Base-by-base conservation (phyloP, 2,113 vertebrate species). In the Geococcyx californianus region DNA sequence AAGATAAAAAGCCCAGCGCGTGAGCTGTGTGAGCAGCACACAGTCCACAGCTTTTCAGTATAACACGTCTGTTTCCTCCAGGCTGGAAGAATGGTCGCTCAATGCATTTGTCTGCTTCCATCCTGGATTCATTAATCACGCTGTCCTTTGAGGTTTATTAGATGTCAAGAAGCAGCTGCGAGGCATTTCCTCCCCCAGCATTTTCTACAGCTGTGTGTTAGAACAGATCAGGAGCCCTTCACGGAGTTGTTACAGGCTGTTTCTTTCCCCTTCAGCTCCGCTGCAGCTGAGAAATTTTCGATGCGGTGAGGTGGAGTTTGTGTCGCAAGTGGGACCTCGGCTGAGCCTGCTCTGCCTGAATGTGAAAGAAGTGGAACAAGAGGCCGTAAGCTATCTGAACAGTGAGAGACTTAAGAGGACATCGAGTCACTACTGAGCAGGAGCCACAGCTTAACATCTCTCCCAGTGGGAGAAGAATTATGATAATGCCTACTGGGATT, bases 281-380 rank as follows among this genome's bases (percentile, higher is more conserved):
- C 38, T 47, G 7, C 94, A 97, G 70, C 62, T 97, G 52, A 97
- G 93, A 19, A 96, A 97, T 34, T 98, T 97, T 93, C 91, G 31
- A 11, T 92, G 87, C 0, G 81, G 81, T 19, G 97, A 97, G 68
- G 23, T 87, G 40, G 97, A 97, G 23, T 98, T 97, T 3, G 74
- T 97, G 56, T 97, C 96, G 0, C 94, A 79, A 36, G 67, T 94
- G 28, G 84, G 14, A 45, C 59, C 92, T 76, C 73, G 68, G n/a
- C 88, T 0, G 0, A 95, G 25, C 34, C 78, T 98, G 31, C 56
- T 92, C 26, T 97, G 97, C 83, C 89, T 97, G 54, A 92, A 94
- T 0, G 84, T 97, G 73, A 66, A 96, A 42, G 96, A 97, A 26
- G 91, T 88, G 64, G 93, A 82, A 69, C 93, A 87, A 55, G 83